Percentiles rank a stretch among this genome's conserved stretches.
These are phyloP conservation scores for Epirrita christyi DNA, from an alignment of 2,888 invertebrate genomes.

Conservation along the genomic window DNA sequence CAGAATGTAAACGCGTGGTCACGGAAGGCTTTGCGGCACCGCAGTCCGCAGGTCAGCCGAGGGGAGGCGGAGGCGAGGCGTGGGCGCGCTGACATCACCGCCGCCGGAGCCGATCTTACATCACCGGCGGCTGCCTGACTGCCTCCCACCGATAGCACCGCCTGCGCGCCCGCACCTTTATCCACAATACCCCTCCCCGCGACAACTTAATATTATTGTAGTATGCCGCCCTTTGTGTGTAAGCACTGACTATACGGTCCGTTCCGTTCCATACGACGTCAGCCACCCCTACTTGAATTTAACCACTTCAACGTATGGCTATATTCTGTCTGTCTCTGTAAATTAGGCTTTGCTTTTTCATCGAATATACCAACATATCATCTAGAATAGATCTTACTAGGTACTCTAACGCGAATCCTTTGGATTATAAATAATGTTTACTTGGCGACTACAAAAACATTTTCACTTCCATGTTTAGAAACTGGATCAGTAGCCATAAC, in stretches of 20 bases:
- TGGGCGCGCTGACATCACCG: conserved; percentile 83
- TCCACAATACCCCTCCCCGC: conserved; percentile 41
- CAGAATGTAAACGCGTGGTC: conserved; percentile 47
- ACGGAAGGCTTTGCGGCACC: conserved; percentile 73
- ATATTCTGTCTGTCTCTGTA: too few relatives aligned
- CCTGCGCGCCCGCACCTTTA: conserved; percentile 53
- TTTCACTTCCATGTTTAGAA: conserved; percentile 27
- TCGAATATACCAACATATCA: too few relatives aligned
- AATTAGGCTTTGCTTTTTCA: too few relatives aligned
- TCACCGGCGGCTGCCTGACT: conserved; percentile 65
- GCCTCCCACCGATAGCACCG: conserved; percentile 64
- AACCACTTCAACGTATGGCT: neutral
- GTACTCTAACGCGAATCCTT: conserved; percentile 10
- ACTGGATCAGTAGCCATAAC: conserved; percentile 39
- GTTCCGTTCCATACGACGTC: neutral
- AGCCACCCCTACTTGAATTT: neutral
- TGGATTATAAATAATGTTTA: conserved; percentile 15
- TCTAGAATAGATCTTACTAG: neutral
- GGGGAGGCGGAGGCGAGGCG: conserved; percentile 59
- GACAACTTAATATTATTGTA: conserved; percentile 45
- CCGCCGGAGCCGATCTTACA: conserved; percentile 80
- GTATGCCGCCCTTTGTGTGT: conserved; percentile 43
- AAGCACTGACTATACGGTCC: neutral
- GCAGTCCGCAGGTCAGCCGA: conserved; percentile 43
- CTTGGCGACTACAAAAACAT: conserved; percentile 26